Evolutionary conservation across 2,797 vertebrate species (phyloP).

Genomic region (Pipistrellus pipistrellus): DNA sequence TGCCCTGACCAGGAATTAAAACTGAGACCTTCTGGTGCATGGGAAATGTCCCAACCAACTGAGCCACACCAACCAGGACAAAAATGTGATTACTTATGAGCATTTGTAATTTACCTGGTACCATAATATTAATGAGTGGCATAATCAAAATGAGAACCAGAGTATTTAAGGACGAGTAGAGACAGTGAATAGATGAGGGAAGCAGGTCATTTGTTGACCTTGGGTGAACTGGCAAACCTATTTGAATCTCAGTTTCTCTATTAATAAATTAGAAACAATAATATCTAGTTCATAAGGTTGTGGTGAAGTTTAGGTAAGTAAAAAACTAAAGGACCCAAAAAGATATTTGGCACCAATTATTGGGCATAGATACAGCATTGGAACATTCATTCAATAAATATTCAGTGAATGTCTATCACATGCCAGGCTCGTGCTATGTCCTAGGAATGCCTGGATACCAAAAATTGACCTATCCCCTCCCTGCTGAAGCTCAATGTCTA

Average conservation of each 20-base stretch:
- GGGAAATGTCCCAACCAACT: background rate
- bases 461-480: background rate
- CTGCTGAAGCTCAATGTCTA: background rate
- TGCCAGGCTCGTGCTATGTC: background rate
- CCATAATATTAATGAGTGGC: background rate
- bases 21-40: background rate
- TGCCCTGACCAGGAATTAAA: background rate
- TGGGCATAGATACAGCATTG: background rate
- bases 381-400: background rate
- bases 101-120: background rate
- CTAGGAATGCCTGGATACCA: background rate
- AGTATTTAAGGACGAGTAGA: background rate
- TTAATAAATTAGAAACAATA: constrained; percentile 6
- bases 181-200: background rate
- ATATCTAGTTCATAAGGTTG: background rate
- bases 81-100: constrained; percentile 16
- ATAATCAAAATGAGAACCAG: constrained; percentile 1
- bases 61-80: background rate
- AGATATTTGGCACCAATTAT: background rate
- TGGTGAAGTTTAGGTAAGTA: background rate
- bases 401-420: background rate
- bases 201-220: background rate
- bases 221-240: background rate
- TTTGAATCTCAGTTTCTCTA: constrained; percentile 20
- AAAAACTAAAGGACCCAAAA: background rate